Evolutionary conservation across 2,888 invertebrate genomes (phyloP).

Genomic region (Aphodius granarius): DNA sequence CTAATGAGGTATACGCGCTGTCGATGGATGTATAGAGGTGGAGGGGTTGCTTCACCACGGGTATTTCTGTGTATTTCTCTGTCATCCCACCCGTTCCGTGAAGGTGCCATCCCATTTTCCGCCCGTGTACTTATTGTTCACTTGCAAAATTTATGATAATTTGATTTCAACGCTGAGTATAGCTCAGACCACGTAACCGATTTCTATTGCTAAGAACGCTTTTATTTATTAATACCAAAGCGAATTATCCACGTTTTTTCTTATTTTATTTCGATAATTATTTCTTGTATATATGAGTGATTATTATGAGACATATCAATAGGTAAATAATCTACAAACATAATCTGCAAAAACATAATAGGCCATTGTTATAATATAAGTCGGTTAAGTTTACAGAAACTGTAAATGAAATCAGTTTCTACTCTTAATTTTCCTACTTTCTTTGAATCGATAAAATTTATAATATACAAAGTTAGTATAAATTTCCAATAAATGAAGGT

Average conservation of each 20-base stretch:
- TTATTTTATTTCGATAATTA: no score
- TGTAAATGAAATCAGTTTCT: no score
- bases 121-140: not conserved
- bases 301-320: no score
- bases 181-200: conserved; percentile 20
- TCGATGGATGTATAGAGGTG: not conserved
- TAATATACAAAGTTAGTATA: no score
- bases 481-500: no score
- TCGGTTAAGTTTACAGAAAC: no score
- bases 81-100: not conserved
- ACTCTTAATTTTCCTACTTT: no score
- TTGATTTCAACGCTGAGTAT: conserved; percentile 13
- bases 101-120: not conserved
- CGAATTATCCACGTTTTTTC: not conserved
- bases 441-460: no score
- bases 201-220: conserved; percentile 18
- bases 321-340: no score
- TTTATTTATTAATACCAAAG: not conserved
- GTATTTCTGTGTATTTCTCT: not conserved
- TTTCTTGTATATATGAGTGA: no score
- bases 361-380: no score
- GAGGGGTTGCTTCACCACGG: not conserved
- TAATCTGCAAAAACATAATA: no score
- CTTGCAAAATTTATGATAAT: not conserved
- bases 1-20: not conserved